A percentile compares a stretch with the other conserved stretches of the same genome.
Conservation (phyloP, 2,113 vertebrate genomes). For the Chascanopsetta lugubris region DNA sequence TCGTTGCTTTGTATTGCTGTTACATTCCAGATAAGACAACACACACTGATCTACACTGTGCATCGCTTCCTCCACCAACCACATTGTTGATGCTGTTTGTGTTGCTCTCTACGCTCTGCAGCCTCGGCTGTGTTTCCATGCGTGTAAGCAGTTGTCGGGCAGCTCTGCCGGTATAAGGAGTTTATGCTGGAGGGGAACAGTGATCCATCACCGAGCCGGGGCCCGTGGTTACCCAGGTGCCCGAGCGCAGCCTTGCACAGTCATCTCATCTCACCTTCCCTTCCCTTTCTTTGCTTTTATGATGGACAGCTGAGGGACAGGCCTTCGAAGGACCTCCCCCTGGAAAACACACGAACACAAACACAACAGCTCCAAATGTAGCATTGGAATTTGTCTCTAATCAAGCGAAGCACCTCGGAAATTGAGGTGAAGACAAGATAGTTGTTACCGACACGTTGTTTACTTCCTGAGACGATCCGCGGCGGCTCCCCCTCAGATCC, state of each 20-base stretch:
- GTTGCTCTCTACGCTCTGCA: conserved; percentile 25
- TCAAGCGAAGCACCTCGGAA: conserved; percentile 19
- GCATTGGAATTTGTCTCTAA: conserved; percentile 20
- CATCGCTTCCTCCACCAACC: background rate
- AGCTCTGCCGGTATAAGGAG: conserved; percentile 46
- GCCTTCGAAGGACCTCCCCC: conserved; percentile 37
- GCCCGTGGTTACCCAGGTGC: conserved; percentile 60
- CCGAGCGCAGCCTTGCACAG: conserved; percentile 55
- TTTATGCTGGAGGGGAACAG: conserved; percentile 66
- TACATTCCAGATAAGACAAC: conserved; percentile 15
- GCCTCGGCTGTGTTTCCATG: conserved; percentile 49
- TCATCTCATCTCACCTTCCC: conserved; percentile 53
- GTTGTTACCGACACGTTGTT: conserved; percentile 17
- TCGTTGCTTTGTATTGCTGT: background rate
- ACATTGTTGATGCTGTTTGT: conserved; percentile 14
- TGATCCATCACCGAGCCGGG: conserved; percentile 62
- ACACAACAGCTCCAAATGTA: background rate
- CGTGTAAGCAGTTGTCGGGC: conserved; percentile 53
- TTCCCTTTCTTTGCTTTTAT: conserved; percentile 35
- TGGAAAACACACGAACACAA: conserved; percentile 20
- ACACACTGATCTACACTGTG: background rate
- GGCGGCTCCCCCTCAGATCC: conserved; percentile 37
- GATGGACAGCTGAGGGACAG: conserved; percentile 43
- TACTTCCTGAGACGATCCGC: conserved; percentile 31
- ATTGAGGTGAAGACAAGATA: conserved; percentile 25